Percentiles rank a stretch among this genome's conserved stretches.
These are phyloP conservation scores for Malacoraja senta DNA, from an alignment of 2,797 vertebrate genomes.

Conservation along the genomic window DNA sequence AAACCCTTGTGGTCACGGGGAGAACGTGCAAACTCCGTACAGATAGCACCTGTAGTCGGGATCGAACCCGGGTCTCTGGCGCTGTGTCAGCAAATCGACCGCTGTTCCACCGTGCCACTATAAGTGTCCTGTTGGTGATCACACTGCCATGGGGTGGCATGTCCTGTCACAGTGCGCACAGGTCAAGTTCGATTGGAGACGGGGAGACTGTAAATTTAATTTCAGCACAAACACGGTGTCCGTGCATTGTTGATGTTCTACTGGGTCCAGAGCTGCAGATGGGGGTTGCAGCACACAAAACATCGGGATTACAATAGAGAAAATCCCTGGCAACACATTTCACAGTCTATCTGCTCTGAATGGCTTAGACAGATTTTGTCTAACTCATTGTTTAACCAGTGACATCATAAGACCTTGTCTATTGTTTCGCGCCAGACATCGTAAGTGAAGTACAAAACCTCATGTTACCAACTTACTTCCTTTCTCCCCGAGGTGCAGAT, in stretches of 20 bases:
- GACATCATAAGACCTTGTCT: not conserved
- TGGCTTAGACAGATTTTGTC: not conserved
- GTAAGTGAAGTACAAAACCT: not conserved
- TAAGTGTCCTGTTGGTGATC: not conserved
- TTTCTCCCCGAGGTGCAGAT: not conserved
- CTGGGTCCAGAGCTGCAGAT: not conserved
- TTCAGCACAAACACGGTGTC: not conserved
- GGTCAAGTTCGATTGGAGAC: not conserved
- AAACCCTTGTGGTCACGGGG: too few species aligned
- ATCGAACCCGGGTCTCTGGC: too few species aligned
- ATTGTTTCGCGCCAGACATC: not conserved
- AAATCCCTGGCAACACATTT: conserved; percentile 13
- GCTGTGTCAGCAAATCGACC: too few species aligned
- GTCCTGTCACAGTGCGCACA: not conserved
- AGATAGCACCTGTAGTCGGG: too few species aligned
- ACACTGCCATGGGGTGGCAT: not conserved
- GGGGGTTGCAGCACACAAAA: not conserved
- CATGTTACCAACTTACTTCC: not conserved
- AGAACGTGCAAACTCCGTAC: too few species aligned
- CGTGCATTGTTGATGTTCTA: not conserved
- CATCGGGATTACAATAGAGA: conserved; percentile 18
- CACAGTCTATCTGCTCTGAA: not conserved
- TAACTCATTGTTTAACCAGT: not conserved
- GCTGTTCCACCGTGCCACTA: too few species aligned
- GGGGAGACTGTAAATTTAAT: not conserved